phyloP scores from a whole-genome alignment of 2,797 vertebrate genomes.

The Monodelphis domestica region DNA sequence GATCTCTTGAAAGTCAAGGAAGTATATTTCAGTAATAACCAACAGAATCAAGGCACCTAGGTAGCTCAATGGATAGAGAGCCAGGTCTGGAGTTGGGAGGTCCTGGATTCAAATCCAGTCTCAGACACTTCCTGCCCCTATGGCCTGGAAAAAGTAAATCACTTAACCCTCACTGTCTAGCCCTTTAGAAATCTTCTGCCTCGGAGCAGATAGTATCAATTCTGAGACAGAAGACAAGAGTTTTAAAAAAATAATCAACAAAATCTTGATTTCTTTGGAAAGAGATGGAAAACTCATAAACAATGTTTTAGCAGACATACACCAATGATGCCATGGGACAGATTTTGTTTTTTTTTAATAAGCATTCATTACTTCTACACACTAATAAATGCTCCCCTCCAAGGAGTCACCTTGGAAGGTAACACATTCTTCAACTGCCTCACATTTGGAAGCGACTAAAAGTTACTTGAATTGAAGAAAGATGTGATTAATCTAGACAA shows the following conservation, averaged over 20 bases:
- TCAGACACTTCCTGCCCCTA: too few species aligned
- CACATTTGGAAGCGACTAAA: not conserved
- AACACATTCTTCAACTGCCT: not conserved
- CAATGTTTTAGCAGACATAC: not conserved
- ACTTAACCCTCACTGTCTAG: too few species aligned
- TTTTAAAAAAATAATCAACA: too few species aligned
- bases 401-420: not conserved
- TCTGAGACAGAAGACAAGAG: too few species aligned
- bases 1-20: conserved; percentile 18
- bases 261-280: not conserved
- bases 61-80: too few species aligned
- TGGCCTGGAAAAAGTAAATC: too few species aligned
- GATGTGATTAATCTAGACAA: not conserved
- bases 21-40: not conserved
- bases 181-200: too few species aligned
- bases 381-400: not conserved
- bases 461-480: not conserved
- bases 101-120: too few species aligned
- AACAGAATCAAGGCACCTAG: too few species aligned
- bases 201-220: too few species aligned
- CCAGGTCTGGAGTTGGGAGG: too few species aligned
- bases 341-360: not conserved
- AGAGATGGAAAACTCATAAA: not conserved
- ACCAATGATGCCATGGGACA: not conserved
- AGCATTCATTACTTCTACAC: not conserved